These are phyloP conservation scores for Cephus runcator DNA, from an alignment of 2,888 invertebrate genomes.

Conservation along the genomic window DNA sequence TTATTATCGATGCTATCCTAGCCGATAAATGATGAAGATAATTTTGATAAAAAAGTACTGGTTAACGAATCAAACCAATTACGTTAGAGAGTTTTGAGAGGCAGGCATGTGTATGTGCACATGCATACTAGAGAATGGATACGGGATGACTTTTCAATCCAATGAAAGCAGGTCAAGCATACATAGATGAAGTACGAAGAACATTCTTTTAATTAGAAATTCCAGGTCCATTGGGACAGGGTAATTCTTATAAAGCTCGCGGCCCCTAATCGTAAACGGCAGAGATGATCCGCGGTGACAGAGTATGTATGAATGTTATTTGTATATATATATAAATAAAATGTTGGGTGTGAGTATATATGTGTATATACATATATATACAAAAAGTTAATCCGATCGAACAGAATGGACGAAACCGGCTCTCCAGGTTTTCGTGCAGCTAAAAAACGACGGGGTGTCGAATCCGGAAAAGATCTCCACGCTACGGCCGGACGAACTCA, in stretches of 20 bases:
- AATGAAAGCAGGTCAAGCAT: background rate
- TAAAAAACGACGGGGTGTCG: slow-evolving; percentile 7
- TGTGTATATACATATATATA: background rate
- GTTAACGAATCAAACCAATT: background rate
- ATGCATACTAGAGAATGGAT: background rate
- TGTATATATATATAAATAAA: too few species aligned
- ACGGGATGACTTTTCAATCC: background rate
- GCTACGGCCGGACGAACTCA: slow-evolving; percentile 16
- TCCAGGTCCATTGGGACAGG: background rate
- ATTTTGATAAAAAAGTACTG: background rate
- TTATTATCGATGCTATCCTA: background rate
- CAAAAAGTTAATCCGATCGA: slow-evolving; percentile 23
- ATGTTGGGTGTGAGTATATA: too few species aligned
- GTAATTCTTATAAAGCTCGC: background rate
- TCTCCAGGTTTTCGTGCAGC: slow-evolving; percentile 13
- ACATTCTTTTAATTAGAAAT: background rate
- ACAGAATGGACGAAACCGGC: slow-evolving; percentile 24
- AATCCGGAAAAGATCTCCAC: slow-evolving; percentile 11
- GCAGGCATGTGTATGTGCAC: background rate
- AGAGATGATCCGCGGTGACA: background rate
- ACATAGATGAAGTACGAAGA: background rate
- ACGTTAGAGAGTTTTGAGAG: background rate
- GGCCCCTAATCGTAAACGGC: background rate
- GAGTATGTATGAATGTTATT: background rate
- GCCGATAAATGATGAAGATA: background rate